These are phyloP conservation scores for Tragelaphus scriptus DNA, from an alignment of 2,113 vertebrate genomes.

Conservation along the genomic window DNA sequence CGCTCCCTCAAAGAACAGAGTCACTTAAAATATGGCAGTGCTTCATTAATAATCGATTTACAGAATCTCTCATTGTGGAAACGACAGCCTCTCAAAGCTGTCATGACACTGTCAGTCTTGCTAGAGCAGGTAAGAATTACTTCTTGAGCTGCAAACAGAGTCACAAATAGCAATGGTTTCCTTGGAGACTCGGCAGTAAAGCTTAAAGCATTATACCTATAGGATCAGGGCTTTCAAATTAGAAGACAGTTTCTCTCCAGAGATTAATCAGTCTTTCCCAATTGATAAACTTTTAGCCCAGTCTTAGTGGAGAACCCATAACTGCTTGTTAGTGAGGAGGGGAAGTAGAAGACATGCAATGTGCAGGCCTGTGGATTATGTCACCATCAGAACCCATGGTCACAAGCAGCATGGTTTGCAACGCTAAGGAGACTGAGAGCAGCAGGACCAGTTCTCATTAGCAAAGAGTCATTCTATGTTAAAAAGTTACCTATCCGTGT, in stretches of 20 bases:
- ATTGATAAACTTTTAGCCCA: neutral
- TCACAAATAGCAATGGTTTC: conserved; percentile 82
- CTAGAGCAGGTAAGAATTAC: conserved; percentile 82
- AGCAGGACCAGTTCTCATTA: neutral
- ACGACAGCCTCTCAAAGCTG: conserved; percentile 73
- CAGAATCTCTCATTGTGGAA: conserved; percentile 55
- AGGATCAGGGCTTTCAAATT: conserved; percentile 38
- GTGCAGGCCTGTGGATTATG: neutral
- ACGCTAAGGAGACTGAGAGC: neutral
- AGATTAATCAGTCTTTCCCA: neutral
- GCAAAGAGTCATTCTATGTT: neutral
- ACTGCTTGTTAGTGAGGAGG: neutral
- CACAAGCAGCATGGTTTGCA: neutral
- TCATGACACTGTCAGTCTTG: conserved; percentile 80
- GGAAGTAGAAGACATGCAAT: fast-evolving
- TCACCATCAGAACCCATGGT: neutral
- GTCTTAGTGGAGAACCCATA: neutral
- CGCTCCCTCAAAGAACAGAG: conserved; percentile 49
- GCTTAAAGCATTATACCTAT: conserved; percentile 49
- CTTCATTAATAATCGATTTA: conserved; percentile 80
- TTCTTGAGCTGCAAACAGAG: conserved; percentile 72
- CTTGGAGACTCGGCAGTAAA: conserved; percentile 76
- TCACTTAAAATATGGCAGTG: conserved; percentile 78
- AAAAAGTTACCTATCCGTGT: neutral
- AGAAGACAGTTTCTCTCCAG: neutral